Percentiles rank a stretch among this genome's conserved stretches.
Conservation (phyloP, 1,140 invertebrate genomes). For the Tetramorium simillimum region DNA sequence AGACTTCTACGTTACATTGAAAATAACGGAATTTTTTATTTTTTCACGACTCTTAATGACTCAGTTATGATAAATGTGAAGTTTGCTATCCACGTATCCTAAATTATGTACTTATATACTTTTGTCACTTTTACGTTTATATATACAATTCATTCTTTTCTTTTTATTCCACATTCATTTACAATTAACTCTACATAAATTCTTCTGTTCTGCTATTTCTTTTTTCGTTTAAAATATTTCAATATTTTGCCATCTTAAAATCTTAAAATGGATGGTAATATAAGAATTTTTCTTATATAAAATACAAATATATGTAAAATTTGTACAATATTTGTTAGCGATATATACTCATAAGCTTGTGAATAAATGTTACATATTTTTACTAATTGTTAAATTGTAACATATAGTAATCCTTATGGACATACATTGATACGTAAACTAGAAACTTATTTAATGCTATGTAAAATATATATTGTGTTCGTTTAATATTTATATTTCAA, state of each 20-base stretch:
- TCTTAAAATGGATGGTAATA: background rate
- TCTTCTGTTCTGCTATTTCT: background rate
- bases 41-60: conserved; percentile 6
- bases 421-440: conserved; percentile 45
- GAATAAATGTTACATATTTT: conserved; percentile 56
- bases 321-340: conserved; percentile 64
- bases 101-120: conserved; percentile 66
- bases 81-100: conserved; percentile 1
- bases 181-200: background rate
- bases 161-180: background rate
- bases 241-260: conserved; percentile 22
- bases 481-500: conserved; percentile 59
- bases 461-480: conserved; percentile 61
- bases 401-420: conserved; percentile 44
- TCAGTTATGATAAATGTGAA: conserved; percentile 20
- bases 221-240: conserved; percentile 29
- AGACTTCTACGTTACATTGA: conserved; percentile 13
- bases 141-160: conserved; percentile 21
- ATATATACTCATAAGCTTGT: conserved; percentile 64
- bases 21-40: conserved; percentile 39
- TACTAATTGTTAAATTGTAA: conserved; percentile 48
- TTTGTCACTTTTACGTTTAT: conserved; percentile 35
- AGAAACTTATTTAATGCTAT: conserved; percentile 31
- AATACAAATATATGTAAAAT: conserved; percentile 37
- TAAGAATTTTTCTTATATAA: conserved; percentile 29